These are phyloP conservation scores for Eurytoma californica DNA, from an alignment of 2,888 invertebrate species.

Conservation along the genomic window DNA sequence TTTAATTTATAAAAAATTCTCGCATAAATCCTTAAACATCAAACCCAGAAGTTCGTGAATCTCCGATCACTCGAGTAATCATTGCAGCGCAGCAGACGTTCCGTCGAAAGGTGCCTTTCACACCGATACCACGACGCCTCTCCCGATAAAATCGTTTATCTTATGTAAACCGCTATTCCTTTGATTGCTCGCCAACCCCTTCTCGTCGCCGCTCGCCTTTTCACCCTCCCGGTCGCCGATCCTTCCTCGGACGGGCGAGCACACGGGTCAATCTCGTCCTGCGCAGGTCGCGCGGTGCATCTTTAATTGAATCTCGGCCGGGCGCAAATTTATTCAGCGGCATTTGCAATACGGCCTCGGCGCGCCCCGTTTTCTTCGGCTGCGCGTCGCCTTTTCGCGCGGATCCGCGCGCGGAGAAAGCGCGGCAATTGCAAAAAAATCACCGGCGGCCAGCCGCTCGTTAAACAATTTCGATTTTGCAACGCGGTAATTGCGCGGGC, in stretches of 20 bases:
- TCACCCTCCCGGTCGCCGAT: background rate
- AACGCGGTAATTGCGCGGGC: conserved; percentile 19
- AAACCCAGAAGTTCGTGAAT: too few species aligned
- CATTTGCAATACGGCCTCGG: conserved; percentile 59
- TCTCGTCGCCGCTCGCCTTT: background rate
- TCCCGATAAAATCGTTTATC: conserved; percentile 5
- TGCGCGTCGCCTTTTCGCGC: conserved; percentile 3
- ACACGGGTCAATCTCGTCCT: background rate
- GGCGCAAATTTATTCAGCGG: conserved; percentile 64
- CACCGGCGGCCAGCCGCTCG: background rate
- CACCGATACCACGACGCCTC: too few species aligned
- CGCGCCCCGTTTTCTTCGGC: too few species aligned
- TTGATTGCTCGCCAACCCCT: background rate
- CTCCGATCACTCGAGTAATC: too few species aligned
- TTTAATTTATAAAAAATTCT: too few species aligned
- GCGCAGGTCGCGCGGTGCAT: conserved; percentile 60
- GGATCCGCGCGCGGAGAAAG: conserved; percentile 11
- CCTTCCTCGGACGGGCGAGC: background rate
- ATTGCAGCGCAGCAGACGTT: too few species aligned
- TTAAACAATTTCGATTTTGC: conserved; percentile 31
- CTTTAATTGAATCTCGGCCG: conserved; percentile 68
- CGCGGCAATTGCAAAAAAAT: background rate
- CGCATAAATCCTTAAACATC: too few species aligned
- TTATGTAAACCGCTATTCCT: background rate
- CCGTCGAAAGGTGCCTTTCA: too few species aligned